Conservation (phyloP, 2,888 invertebrate species). For the Tuberolachnus salignus region DNA sequence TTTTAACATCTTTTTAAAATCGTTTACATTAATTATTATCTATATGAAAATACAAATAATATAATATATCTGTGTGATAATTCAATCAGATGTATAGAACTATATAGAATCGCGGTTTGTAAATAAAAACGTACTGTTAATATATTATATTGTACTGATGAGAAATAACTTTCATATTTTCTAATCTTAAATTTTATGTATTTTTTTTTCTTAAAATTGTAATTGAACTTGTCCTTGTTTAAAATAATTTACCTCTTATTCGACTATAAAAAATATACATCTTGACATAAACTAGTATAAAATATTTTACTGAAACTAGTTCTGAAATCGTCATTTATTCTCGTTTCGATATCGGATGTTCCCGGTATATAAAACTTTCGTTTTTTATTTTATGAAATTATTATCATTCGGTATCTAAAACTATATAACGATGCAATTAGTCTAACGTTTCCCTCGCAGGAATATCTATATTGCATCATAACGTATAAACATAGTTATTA, state of each 20-base stretch:
- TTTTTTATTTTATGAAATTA: slow-evolving; percentile 34
- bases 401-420: background rate
- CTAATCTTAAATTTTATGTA: background rate
- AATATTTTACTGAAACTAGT: background rate
- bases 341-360: slow-evolving; percentile 1
- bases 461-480: slow-evolving; percentile 13
- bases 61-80: background rate
- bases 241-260: slow-evolving; percentile 21
- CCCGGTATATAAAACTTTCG: slow-evolving; percentile 12
- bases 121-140: too few relatives aligned
- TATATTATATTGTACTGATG: background rate
- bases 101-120: too few relatives aligned
- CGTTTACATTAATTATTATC: too few relatives aligned
- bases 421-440: background rate
- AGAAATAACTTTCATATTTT: slow-evolving; percentile 22
- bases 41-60: too few relatives aligned
- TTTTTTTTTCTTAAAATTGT: background rate
- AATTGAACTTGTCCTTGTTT: slow-evolving; percentile 13
- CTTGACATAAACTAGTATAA: slow-evolving; percentile 20
- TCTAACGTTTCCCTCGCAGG: slow-evolving; percentile 32
- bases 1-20: too few relatives aligned
- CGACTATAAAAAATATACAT: background rate
- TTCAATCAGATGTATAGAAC: too few relatives aligned
- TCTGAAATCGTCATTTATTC: slow-evolving; percentile 16
- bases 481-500: background rate